Evolutionary conservation across 2,797 vertebrate genomes (phyloP), one percentile per base, ranked within the genome.

Genomic region (Semaprochilodus insignis): DNA sequence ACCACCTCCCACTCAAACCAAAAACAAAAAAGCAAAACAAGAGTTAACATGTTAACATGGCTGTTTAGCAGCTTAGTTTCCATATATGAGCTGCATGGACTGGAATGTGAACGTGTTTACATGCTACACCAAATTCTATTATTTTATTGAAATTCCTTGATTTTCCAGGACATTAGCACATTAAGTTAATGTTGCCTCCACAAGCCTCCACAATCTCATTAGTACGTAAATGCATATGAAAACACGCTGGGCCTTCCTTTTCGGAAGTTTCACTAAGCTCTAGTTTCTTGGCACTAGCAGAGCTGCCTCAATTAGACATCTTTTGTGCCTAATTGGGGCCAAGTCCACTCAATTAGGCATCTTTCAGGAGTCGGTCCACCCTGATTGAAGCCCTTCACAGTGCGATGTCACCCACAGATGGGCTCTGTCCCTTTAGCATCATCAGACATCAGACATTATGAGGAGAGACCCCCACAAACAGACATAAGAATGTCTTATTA

Each of bases 321-420:
- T 90, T 92, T 94, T 92, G 91, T 93, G 95, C 88, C 90, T 93
- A 93, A 91, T n/a, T 5, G 15, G 23, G 15, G 2, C 40, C n/a
- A 44, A 85, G 90, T 83, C 88, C 88, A 90, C 91, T 94, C 93
- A 94, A 91, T 94, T 93, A 96, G 92, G 95, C 93, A 94, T 94
- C 92, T 95, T 92, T 93, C 92, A 88, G 89, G 91, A 90, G 86
- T 90, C 91, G 92, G 88, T 83, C 88, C 89, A 89, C 83, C 88
- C 90, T 91, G 89, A 92, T 93, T 85, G 81, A 87, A 92, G 93
- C 92, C 95, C 94, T 95, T 96, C 23, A 27, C 16, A 44, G n/a
- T 94, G 93, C 93, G 93, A 90, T 87, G 89, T 91, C 92, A 93
- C 91, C 89, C 92, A 90, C 93, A 95, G 93, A 95, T 94, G 92